Percentiles rank a stretch among this genome's conserved stretches.
Evolutionary conservation across 2,797 vertebrate species (phyloP).

Genomic region (Rhinichthys osculus): DNA sequence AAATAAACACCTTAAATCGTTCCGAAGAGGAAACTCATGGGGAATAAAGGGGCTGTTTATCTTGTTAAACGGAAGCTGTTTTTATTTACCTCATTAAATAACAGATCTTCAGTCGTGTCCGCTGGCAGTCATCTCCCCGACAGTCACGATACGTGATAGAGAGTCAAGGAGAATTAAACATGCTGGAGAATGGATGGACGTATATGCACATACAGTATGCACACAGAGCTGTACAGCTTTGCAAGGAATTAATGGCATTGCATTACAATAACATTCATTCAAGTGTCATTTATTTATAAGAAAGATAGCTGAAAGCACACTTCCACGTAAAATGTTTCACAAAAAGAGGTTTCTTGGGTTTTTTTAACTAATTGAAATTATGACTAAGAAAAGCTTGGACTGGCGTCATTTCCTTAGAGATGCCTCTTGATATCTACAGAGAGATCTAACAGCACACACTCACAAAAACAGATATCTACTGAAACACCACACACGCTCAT

Average conservation of each 20-base stretch:
- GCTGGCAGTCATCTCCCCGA: conserved; percentile 78
- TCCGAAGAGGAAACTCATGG: neutral
- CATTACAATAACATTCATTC: neutral
- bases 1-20: conserved; percentile 25
- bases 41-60: conserved; percentile 25
- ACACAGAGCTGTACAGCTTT: neutral
- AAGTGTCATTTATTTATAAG: neutral
- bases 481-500: neutral
- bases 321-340: neutral
- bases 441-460: neutral
- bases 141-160: conserved; percentile 85
- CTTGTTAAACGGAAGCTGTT: neutral
- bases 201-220: conserved; percentile 1
- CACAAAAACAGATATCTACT: neutral
- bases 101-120: conserved; percentile 91
- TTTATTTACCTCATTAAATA: conserved; percentile 92
- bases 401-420: neutral
- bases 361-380: neutral
- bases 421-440: neutral
- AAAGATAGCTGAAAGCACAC: neutral
- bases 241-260: neutral
- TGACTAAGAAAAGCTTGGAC: neutral
- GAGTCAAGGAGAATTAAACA: conserved; percentile 69
- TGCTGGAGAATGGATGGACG: neutral
- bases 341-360: neutral